Evolutionary conservation across 2,797 vertebrate genomes (phyloP), one percentile per base, ranked within the genome.

Genomic region (Euphonia xanthogaster): DNA sequence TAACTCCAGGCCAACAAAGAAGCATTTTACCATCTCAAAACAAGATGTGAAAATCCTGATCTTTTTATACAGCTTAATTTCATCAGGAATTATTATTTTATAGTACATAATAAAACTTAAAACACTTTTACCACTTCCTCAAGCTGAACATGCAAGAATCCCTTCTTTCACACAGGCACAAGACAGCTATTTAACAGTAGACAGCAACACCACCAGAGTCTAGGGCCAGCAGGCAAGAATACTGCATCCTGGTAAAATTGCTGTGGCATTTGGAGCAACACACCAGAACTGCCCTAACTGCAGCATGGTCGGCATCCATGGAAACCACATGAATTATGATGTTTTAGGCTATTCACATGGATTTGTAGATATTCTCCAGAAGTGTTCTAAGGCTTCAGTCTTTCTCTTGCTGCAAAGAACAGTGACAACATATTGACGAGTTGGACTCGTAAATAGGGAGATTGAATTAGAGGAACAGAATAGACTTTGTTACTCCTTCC

Each of bases 401-500:
- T 84, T 94, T 30, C 51, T 67, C 67, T 73, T 61, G 12, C 73
- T 90, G 82, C 86, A 86, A 84, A 90, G 63, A 94, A 57, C 66
- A 57, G 60, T 16, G 70, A 93, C 82, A 93, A 91, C 27, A 58
- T 14, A 66, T 90, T 57, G 58, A 88, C 0, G 2, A 88, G 70
- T 1, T 60, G 40, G 58, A 57, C 68, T 87, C 67, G 39, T 85
- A 94, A 96, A 92, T 31, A 88, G 79, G 55, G 75, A 94, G 83
- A 81, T 27, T 90, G 77, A 96, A 74, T 72, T 35, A 78, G 88
- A 78, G 70, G 71, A 96, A 95, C 92, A 95, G 91, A 96, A 91
- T 73, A 74, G 93, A 93, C 88, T 86, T 77, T 95, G 90, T 94
- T 96, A 91, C 28, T 62, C 80, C 86, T 83, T 55, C 72, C 90